Conservation (phyloP, 2,888 invertebrate genomes). For the Pheosia gnoma region DNA sequence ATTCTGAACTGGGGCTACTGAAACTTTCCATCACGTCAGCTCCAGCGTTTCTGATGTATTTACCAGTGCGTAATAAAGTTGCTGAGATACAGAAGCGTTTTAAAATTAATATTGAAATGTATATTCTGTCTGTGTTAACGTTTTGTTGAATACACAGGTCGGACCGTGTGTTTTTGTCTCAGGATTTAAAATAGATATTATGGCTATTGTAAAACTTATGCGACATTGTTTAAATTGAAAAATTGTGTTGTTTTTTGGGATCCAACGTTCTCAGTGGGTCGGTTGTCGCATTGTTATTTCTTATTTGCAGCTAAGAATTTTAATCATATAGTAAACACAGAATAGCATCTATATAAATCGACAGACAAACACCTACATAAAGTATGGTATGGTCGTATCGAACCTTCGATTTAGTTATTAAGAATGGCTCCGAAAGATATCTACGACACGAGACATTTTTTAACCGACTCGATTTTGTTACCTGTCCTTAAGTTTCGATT, state of each 20-base stretch:
- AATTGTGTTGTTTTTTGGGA: not conserved
- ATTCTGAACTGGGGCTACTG: constrained; percentile 20
- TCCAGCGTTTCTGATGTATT: constrained; percentile 21
- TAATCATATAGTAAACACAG: too few relatives aligned
- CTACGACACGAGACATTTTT: too few relatives aligned
- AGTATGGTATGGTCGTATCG: too few relatives aligned
- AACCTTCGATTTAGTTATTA: too few relatives aligned
- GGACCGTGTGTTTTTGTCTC: not conserved
- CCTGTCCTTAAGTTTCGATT: too few relatives aligned
- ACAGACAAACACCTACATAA: too few relatives aligned
- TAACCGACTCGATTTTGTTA: too few relatives aligned
- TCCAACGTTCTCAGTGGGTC: too few relatives aligned
- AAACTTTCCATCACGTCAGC: constrained; percentile 28
- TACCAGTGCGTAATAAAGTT: constrained; percentile 13
- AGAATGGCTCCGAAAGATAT: too few relatives aligned
- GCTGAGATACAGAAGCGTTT: constrained; percentile 2
- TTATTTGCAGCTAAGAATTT: constrained; percentile 17
- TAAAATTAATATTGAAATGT: not conserved
- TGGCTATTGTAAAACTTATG: not conserved
- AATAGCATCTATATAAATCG: too few relatives aligned
- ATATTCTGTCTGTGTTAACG: not conserved
- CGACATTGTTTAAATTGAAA: constrained; percentile 17
- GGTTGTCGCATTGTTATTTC: too few relatives aligned
- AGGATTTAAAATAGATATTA: not conserved
- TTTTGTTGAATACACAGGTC: not conserved